phyloP scores from a whole-genome alignment of 2,888 invertebrate species.

The Papilio gigon region DNA sequence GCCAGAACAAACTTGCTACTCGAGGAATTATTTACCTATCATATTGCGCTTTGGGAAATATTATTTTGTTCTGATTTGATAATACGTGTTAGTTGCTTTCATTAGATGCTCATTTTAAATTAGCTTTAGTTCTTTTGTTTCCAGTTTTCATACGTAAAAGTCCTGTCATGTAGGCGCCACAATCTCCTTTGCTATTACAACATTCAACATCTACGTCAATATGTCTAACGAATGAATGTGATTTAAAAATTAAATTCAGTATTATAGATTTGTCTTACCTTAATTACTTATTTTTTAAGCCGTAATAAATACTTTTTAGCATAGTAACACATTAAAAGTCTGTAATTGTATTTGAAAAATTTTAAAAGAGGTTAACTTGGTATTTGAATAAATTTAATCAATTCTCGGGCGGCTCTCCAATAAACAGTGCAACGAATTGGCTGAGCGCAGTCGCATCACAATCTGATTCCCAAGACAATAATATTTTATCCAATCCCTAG shows the following conservation, averaged over 20 bases:
- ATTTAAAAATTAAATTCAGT: no score
- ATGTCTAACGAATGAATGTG: no score
- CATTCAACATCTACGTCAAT: no score
- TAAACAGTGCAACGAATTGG: constrained; percentile 11
- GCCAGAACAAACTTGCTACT: constrained; percentile 5
- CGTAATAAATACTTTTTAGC: no score
- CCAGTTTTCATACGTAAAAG: no score
- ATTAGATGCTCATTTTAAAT: neutral
- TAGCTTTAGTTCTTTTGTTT: neutral
- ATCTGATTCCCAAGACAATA: neutral
- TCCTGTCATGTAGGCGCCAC: no score
- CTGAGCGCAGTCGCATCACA: neutral
- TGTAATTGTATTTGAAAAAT: neutral
- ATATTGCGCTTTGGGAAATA: neutral
- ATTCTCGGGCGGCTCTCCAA: constrained; percentile 8
- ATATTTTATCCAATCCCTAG: neutral
- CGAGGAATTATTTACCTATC: constrained; percentile 1
- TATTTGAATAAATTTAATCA: neutral
- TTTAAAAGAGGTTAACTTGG: neutral
- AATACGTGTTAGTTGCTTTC: no score
- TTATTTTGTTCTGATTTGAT: neutral
- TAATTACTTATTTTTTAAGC: no score
- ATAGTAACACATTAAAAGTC: no score
- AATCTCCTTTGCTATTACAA: no score
- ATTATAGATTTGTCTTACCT: no score